Evolutionary conservation across 2,888 invertebrate genomes (phyloP).

Genomic region (Ferrisia virgata): DNA sequence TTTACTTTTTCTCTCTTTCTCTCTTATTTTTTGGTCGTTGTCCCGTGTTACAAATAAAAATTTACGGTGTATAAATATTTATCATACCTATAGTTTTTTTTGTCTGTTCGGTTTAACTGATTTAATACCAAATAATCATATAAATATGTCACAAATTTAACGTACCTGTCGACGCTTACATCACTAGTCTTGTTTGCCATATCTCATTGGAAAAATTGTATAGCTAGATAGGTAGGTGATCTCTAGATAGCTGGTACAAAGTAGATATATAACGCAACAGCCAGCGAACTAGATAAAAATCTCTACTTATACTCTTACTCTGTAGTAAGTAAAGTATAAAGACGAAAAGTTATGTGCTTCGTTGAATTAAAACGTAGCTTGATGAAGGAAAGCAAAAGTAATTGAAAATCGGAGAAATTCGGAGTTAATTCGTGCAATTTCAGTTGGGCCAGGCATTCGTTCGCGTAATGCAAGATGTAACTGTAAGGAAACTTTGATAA

Average conservation of each 20-base stretch:
- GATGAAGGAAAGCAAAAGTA: background rate
- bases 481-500: background rate
- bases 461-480: background rate
- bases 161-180: too few relatives aligned
- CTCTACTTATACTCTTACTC: too few relatives aligned
- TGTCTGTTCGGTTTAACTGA: background rate
- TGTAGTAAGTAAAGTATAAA: too few relatives aligned
- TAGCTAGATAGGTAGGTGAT: too few relatives aligned
- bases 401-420: background rate
- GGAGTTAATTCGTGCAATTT: background rate
- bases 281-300: too few relatives aligned
- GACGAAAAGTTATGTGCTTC: too few relatives aligned
- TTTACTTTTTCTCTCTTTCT: background rate
- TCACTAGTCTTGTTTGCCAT: background rate
- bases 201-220: too few relatives aligned
- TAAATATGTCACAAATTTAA: background rate
- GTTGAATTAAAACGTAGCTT: background rate
- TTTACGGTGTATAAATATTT: background rate
- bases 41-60: slow-evolving; percentile 13
- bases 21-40: background rate
- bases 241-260: too few relatives aligned
- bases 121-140: slow-evolving; percentile 1
- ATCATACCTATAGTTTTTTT: background rate
- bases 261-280: too few relatives aligned
- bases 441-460: background rate